Base-by-base conservation (phyloP, 2,113 vertebrate genomes). In the Ictalurus furcatus region DNA sequence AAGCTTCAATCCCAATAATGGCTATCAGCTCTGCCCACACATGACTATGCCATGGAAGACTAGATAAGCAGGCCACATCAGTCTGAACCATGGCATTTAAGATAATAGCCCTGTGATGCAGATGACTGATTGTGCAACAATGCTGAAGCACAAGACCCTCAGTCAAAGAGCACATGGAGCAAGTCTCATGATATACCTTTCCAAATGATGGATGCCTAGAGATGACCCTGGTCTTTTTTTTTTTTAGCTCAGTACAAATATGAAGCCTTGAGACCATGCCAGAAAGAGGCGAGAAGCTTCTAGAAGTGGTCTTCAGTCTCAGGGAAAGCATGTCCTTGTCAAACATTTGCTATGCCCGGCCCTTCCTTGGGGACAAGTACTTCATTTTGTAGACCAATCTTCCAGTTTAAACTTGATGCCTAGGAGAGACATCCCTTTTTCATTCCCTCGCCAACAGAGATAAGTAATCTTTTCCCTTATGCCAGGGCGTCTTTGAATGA, bases 331-430 rank as follows among this genome's bases (percentile, higher is more conserved):
- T 74, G 69, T 88, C 82, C 40, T 85, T 88, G 82, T 88, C 82
- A 78, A 44, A 85, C 82, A 85, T 78, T 76, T 78, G 56, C 58
- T 78, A 71, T 78, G 69, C 67, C 48, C 52, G 21, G 69, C n/a
- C 79, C 59, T 54, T 85, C 81, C 88, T 54, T 65, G n/a, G 82
- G 82, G 88, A 85, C 44, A 85, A 69, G 58, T 85, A 56, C 82
- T 88, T 88, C 69, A 88, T 88, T 85, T 88, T 78, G 82, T 88
- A 78, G 88, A 88, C 69, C 78, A 87, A 81, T 87, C 78, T 88
- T 56, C 63, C 63, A 82, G 78, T 67, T 88, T 88, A 88, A 56
- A 67, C 52, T 71, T 58, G 78, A 87, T 81, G 61, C 76, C 86
- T 87, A 69, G 48, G 61, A 88, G 87, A 88, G 61, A 71, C 79